Percentiles rank a stretch among this genome's conserved stretches.
These are phyloP conservation scores for Oryzias woworae DNA, from an alignment of 2,113 vertebrate species.

Conservation along the genomic window DNA sequence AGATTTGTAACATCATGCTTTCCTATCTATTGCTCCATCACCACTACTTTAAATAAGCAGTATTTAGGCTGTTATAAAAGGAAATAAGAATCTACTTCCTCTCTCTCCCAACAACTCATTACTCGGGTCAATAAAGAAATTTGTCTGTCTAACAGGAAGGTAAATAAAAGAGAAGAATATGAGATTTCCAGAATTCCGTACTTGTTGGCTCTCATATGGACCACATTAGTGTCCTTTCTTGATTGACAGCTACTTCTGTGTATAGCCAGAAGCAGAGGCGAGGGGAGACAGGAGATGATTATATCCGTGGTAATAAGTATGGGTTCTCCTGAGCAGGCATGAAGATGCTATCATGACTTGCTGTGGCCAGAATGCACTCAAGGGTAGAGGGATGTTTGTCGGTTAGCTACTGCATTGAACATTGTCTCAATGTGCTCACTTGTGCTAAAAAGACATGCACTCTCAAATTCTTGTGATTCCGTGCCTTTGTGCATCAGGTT, in stretches of 20 bases:
- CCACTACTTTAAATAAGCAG: conserved; percentile 38
- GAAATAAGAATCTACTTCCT: conserved; percentile 42
- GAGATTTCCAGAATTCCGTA: conserved; percentile 71
- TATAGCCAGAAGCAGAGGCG: conserved; percentile 64
- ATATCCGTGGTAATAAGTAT: conserved; percentile 76
- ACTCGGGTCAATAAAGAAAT: conserved; percentile 74
- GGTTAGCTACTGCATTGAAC: conserved; percentile 33
- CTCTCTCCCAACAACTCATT: conserved; percentile 48
- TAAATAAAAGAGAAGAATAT: conserved; percentile 73
- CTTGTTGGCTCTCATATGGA: conserved; percentile 71
- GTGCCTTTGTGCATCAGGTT: too few relatives aligned
- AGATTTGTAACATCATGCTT: conserved; percentile 50
- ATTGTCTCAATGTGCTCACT: conserved; percentile 8
- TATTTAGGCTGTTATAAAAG: conserved; percentile 36
- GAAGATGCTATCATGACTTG: conserved; percentile 62
- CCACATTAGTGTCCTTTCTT: conserved; percentile 66
- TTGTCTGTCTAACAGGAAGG: conserved; percentile 73
- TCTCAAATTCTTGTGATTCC: background rate
- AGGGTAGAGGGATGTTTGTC: conserved; percentile 56
- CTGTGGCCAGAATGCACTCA: conserved; percentile 58
- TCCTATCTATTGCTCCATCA: conserved; percentile 50
- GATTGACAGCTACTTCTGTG: conserved; percentile 78
- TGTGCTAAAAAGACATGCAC: conserved; percentile 1
- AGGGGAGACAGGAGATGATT: conserved; percentile 71
- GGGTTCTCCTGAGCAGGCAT: conserved; percentile 62